These are phyloP conservation scores for Agrotis puta DNA, from an alignment of 2,888 invertebrate genomes.

Conservation along the genomic window DNA sequence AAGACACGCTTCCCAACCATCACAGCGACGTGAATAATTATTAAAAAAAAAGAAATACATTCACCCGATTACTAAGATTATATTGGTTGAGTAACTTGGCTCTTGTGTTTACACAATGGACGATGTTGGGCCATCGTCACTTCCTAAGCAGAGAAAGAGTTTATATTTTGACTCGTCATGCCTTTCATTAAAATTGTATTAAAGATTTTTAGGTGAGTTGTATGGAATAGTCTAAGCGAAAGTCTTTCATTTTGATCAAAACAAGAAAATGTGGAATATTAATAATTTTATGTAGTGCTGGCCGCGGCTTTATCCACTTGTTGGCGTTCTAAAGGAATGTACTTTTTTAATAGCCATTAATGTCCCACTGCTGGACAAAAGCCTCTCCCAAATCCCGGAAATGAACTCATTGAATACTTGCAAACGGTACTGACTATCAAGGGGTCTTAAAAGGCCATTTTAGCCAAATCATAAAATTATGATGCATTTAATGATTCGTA, in stretches of 20 bases:
- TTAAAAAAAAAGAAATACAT: slow-evolving; percentile 27
- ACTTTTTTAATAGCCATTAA: too few relatives aligned
- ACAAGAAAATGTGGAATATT: background rate
- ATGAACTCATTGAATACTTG: too few relatives aligned
- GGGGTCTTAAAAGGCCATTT: too few relatives aligned
- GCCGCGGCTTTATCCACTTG: too few relatives aligned
- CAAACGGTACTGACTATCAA: too few relatives aligned
- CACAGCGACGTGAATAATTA: slow-evolving; percentile 62
- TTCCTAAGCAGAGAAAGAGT: slow-evolving; percentile 28
- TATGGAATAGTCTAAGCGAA: background rate
- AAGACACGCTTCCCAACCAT: slow-evolving; percentile 65
- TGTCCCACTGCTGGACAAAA: too few relatives aligned
- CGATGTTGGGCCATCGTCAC: slow-evolving; percentile 18
- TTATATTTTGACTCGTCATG: slow-evolving; percentile 22
- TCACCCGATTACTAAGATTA: slow-evolving; percentile 54
- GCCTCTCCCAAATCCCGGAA: too few relatives aligned
- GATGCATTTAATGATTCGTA: too few relatives aligned
- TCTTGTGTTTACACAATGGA: slow-evolving; percentile 32
- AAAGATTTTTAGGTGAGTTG: slow-evolving; percentile 14
- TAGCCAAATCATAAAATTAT: too few relatives aligned
- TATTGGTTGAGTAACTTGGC: slow-evolving; percentile 43
- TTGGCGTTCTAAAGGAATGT: too few relatives aligned
- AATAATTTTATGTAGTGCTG: background rate
- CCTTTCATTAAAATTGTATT: slow-evolving; percentile 27
- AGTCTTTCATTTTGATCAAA: background rate